These are phyloP conservation scores for pig (Sus scrofa) DNA, from an alignment of 2,113 vertebrate species.

Conservation along the genomic window T2T-Sscrofa CM000818.6:73289001-73289500, in stretches of 20 bases:
- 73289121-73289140: background rate
- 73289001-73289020: background rate
- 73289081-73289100: background rate
- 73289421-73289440: fast-evolving
- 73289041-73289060: background rate
- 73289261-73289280: background rate
- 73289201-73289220: background rate
- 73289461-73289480: background rate
- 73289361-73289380: background rate
- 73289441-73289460: background rate
- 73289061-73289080: background rate
- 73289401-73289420: background rate
- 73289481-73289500: background rate
- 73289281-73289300: background rate
- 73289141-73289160: background rate
- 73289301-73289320: background rate
- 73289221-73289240: background rate
- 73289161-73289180: background rate
- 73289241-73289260: background rate
- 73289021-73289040: background rate
- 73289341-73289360: background rate
- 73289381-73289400: background rate
- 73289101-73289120: background rate
- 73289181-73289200: background rate
- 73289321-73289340: background rate